Conservation (phyloP, 2,113 vertebrate genomes). For the Dromaius novaehollandiae region DNA sequence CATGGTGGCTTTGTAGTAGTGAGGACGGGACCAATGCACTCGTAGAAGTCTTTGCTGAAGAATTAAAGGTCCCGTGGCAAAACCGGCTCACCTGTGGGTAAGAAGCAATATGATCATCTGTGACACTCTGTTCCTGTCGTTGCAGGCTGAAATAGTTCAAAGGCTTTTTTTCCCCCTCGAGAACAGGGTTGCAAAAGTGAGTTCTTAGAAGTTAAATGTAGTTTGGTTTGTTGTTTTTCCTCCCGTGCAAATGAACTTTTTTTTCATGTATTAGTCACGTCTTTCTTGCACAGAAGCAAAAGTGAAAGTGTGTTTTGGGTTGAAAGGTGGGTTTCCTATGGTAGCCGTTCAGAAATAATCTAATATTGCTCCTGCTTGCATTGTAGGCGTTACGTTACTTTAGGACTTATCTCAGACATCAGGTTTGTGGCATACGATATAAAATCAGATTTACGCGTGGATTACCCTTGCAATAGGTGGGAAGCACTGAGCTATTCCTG, state of each 20-base stretch:
- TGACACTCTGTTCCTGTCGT: not conserved
- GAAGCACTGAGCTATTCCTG: not conserved
- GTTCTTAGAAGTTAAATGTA: not conserved
- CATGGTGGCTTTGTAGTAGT: accelerated
- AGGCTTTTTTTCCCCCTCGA: not conserved
- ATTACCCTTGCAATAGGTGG: not conserved
- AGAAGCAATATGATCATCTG: not conserved
- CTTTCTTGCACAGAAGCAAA: not conserved
- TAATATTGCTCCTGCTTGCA: not conserved
- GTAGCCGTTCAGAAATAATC: not conserved
- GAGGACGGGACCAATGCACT: accelerated
- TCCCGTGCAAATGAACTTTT: not conserved
- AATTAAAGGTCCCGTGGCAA: not conserved
- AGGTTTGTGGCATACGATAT: not conserved
- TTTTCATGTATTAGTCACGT: not conserved
- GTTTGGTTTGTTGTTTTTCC: too few species aligned
- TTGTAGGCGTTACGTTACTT: not conserved
- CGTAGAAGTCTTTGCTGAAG: not conserved
- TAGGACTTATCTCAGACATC: accelerated
- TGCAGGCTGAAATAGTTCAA: not conserved
- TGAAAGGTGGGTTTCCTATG: not conserved
- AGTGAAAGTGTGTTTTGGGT: not conserved
- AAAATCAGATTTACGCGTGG: not conserved
- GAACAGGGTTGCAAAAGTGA: not conserved
- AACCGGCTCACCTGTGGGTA: accelerated